Percentiles rank a stretch among this genome's conserved stretches.
Conservation (phyloP, 1,140 invertebrate genomes). For the Drosophila funebris region DNA sequence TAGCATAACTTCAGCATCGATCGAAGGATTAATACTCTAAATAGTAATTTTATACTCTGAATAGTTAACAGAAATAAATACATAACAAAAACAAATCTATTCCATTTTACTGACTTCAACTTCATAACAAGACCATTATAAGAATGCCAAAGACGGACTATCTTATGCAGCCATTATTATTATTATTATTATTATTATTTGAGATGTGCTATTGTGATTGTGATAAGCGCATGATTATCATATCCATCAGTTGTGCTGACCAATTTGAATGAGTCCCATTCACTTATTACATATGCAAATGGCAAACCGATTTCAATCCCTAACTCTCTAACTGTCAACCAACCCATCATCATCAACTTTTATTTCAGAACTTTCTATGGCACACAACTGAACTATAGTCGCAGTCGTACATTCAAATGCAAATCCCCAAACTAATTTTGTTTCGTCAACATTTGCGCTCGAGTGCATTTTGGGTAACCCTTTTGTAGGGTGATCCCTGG, state of each 20-base stretch:
- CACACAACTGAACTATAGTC: conserved; percentile 3
- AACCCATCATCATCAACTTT: conserved; percentile 46
- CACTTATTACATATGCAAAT: conserved; percentile 77
- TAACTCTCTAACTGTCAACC: conserved; percentile 36
- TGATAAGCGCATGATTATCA: conserved; percentile 60
- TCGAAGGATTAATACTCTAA: too few relatives aligned
- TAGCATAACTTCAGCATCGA: too few relatives aligned
- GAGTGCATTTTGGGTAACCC: conserved; percentile 61
- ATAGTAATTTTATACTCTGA: too few relatives aligned
- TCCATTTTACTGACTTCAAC: background rate
- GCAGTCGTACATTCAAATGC: conserved; percentile 63
- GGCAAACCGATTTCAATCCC: conserved; percentile 65
- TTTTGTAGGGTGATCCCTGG: conserved; percentile 21
- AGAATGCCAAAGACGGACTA: background rate
- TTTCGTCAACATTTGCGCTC: conserved; percentile 69
- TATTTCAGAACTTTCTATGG: conserved; percentile 56
- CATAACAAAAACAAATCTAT: background rate
- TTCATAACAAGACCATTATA: background rate
- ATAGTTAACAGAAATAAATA: too few relatives aligned
- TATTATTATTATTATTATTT: conserved; percentile 20
- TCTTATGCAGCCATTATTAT: background rate
- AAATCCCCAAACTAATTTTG: conserved; percentile 82
- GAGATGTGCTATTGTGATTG: conserved; percentile 18
- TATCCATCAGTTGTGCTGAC: conserved; percentile 47
- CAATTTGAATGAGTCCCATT: conserved; percentile 25